Evolutionary conservation across 1,140 invertebrate species (phyloP).

Genomic region (Diorhabda elongata): DNA sequence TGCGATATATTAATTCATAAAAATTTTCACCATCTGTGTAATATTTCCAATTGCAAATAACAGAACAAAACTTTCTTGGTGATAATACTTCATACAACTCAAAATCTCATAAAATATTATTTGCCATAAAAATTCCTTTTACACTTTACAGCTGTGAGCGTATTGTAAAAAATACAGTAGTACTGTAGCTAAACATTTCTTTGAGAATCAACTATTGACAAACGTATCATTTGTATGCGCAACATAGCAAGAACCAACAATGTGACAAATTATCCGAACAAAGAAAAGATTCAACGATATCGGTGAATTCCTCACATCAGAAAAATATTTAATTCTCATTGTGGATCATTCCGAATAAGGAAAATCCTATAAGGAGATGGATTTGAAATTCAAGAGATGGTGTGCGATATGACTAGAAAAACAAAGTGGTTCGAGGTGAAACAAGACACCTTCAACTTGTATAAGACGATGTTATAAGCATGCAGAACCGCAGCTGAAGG

Average conservation of each 20-base stretch:
- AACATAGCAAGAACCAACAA: conserved; percentile 6
- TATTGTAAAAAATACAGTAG: too few relatives aligned
- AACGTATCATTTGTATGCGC: conserved; percentile 11
- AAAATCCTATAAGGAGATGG: conserved; percentile 14
- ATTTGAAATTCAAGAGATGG: conserved; percentile 19
- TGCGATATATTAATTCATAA: too few relatives aligned
- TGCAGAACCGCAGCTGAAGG: neutral
- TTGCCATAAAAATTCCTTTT: too few relatives aligned
- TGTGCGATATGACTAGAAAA: conserved; percentile 23
- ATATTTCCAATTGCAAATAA: too few relatives aligned
- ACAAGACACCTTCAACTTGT: conserved; percentile 22
- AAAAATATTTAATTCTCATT: conserved; percentile 23
- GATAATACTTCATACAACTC: too few relatives aligned
- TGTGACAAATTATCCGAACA: conserved; percentile 22
- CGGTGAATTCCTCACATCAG: conserved; percentile 14
- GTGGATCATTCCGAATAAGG: conserved; percentile 12
- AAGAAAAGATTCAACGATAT: conserved; percentile 7
- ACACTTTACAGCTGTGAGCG: too few relatives aligned
- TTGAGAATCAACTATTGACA: neutral
- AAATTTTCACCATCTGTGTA: too few relatives aligned
- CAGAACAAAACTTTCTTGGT: too few relatives aligned
- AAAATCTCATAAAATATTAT: too few relatives aligned
- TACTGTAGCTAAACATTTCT: too few relatives aligned
- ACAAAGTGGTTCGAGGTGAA: conserved; percentile 27
- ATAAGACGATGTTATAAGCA: conserved; percentile 15